phyloP scores from a whole-genome alignment of 2,113 vertebrate genomes.

The Phoenicopterus ruber region DNA sequence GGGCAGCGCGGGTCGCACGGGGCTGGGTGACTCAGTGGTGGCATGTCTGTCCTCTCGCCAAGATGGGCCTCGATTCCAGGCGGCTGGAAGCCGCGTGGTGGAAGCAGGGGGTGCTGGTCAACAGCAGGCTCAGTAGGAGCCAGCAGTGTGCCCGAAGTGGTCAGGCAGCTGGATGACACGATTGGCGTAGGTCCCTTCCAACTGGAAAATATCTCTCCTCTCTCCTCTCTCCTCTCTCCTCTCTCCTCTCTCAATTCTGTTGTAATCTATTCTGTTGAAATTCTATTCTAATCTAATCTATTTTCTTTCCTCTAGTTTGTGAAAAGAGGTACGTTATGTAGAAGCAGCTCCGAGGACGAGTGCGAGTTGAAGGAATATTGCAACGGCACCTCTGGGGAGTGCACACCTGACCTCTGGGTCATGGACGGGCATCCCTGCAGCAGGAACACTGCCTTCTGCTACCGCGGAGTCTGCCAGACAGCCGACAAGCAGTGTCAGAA shows the following conservation, averaged over 20 bases:
- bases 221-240: not conserved
- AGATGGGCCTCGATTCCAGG: not conserved
- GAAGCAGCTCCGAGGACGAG: not conserved
- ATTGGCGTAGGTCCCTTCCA: not conserved
- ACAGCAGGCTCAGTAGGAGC: not conserved
- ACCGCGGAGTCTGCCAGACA: not conserved
- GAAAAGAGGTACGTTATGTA: not conserved
- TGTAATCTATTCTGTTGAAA: no score
- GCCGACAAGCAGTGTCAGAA: not conserved
- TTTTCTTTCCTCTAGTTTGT: not conserved
- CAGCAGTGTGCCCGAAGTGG: not conserved
- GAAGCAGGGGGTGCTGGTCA: not conserved
- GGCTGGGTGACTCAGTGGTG: not conserved
- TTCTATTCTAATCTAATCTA: not conserved
- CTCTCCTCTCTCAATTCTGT: not conserved
- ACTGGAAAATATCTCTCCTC: no score
- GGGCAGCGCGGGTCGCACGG: not conserved
- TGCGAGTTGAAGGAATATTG: slow-evolving; percentile 18
- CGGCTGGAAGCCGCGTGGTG: not conserved
- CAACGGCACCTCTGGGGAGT: not conserved
- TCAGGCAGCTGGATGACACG: not conserved
- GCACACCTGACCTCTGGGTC: not conserved
- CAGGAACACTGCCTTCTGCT: not conserved
- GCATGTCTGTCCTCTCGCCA: not conserved
- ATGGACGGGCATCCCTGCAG: slow-evolving; percentile 7